Evolutionary conservation across 2,113 vertebrate species (phyloP).

Genomic region (Leptosomus discolor): DNA sequence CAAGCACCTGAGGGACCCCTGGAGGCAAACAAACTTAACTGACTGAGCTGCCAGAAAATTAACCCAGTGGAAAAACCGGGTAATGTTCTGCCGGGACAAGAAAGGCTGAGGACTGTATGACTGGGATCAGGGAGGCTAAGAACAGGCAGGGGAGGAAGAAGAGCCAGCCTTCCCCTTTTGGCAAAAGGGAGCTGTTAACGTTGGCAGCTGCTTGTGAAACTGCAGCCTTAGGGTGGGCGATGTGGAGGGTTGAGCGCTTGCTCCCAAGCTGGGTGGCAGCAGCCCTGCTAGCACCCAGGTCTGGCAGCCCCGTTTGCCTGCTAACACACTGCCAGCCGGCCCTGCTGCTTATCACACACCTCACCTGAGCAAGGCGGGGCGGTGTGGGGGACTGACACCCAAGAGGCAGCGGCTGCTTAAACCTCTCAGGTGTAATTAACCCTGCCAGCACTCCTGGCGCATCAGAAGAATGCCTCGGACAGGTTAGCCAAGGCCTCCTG

Average conservation of each 20-base stretch:
- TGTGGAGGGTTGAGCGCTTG: background rate
- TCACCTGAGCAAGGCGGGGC: background rate
- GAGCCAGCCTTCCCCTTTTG: background rate
- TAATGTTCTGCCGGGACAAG: background rate
- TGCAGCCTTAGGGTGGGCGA: background rate
- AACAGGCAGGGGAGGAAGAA: background rate
- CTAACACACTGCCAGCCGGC: background rate
- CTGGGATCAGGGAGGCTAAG: background rate
- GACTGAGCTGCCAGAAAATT: background rate
- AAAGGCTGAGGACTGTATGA: background rate
- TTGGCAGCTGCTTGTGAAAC: background rate
- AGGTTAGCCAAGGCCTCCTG: background rate
- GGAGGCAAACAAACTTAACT: background rate
- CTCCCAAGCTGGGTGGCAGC: background rate
- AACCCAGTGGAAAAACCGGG: background rate
- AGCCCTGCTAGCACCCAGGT: background rate
- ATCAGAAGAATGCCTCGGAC: background rate
- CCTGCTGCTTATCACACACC: background rate
- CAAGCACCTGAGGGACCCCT: background rate
- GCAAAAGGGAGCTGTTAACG: background rate
- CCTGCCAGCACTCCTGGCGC: background rate
- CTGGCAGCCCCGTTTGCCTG: background rate
- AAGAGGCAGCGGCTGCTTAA: background rate
- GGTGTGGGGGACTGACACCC: background rate
- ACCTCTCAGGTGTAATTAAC: background rate